Evolutionary conservation across 2,113 vertebrate species (phyloP), one percentile per base, ranked within the genome.

Genomic region (Cyprinus carpio): DNA sequence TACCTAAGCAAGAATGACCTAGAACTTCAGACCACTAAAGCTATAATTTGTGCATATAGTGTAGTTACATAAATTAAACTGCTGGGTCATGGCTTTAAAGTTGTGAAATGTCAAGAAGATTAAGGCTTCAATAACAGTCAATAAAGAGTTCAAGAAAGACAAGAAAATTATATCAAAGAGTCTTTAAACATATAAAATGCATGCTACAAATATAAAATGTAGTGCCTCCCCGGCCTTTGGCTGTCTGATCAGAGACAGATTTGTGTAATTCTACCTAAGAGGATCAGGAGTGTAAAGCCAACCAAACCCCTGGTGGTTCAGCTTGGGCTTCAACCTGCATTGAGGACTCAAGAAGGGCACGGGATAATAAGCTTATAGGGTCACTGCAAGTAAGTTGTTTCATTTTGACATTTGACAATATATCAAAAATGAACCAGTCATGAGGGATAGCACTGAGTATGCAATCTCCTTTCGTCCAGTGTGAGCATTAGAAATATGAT

Each of bases 191-290:
- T 49, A 31, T 29, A 64, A 81, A 16, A 60, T 9, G n/a, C 29
- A 34, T 65, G n/a, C 27, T 5, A 75, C 65, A 8, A 40, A 76
- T 40, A 84, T 20, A 85, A 54, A 31, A 37, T 46, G 16, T 16
- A 43, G 11, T 23, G 37, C 46, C 40, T 64, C 25, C 85, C 16
- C 64, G 88, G 88, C 58, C 87, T 89, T 87, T 87, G 89, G 90
- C 85, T 90, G 81, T 92, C 91, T 91, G 89, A 93, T 93, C 91
- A 92, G 87, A 92, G 91, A 91, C 92, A 94, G 93, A 93, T 94
- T 95, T 94, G 88, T 89, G 89, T 94, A 95, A 95, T 93, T 79
- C 93, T 87, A 34, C 20, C 83, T 94, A 94, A 95, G 93, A 93
- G 89, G 95, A 94, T 95, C 92, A 92, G 75, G 27, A 90, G 83